Evolutionary conservation across 2,888 invertebrate species (phyloP).

Genomic region (Lasioglossum vierecki): DNA sequence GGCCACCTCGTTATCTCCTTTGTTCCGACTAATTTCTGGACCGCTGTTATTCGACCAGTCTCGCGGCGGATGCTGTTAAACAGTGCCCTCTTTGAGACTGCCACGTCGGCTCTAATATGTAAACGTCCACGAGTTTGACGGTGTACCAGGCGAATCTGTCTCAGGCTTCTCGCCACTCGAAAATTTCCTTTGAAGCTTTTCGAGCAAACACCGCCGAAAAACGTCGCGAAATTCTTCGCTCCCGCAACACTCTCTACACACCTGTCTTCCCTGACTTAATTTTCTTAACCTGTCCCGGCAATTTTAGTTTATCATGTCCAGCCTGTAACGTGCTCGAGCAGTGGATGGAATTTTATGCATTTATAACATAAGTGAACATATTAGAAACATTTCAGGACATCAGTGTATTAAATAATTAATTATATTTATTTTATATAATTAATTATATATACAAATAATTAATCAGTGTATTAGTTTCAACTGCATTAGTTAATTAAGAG

Average conservation of each 20-base stretch:
- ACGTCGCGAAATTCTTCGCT: background rate
- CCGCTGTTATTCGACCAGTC: constrained; percentile 44
- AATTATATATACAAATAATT: no score
- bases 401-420: no score
- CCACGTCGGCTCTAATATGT: constrained; percentile 18
- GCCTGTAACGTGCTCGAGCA: no score
- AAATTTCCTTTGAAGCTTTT: background rate
- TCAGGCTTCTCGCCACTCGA: background rate
- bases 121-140: constrained; percentile 14
- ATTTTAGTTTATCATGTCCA: background rate
- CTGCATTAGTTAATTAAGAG: no score
- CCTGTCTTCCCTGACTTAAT: background rate
- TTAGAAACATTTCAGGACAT: no score
- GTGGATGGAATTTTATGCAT: no score
- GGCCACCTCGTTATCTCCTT: constrained; percentile 56
- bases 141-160: background rate
- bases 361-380: no score
- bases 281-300: background rate
- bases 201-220: background rate
- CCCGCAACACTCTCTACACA: background rate
- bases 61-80: constrained; percentile 31
- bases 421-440: no score
- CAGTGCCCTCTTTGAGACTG: constrained; percentile 16
- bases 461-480: no score
- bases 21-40: constrained; percentile 50